Conservation (phyloP, 2,888 invertebrate genomes). For the Furcula furcula region DNA sequence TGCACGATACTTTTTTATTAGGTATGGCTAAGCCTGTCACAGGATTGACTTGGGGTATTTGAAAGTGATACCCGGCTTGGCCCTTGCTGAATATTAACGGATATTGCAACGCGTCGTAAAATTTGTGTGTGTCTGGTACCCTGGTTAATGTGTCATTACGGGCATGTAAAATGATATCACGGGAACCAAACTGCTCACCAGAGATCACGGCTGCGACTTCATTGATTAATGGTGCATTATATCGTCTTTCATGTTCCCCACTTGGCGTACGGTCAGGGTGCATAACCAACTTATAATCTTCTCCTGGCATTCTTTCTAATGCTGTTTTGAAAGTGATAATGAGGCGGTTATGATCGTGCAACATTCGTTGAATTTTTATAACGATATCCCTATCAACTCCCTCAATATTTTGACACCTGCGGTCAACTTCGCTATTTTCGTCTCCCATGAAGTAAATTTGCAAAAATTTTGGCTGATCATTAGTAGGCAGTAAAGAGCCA, state of each 20-base stretch:
- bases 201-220: conserved; percentile 33
- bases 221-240: conserved; percentile 28
- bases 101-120: conserved; percentile 48
- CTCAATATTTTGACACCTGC: conserved; percentile 22
- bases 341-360: conserved; percentile 28
- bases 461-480: conserved; percentile 29
- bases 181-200: conserved; percentile 11
- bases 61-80: conserved; percentile 34
- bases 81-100: conserved; percentile 43
- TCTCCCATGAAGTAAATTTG: conserved; percentile 40
- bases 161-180: conserved; percentile 26
- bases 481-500: conserved; percentile 25
- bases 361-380: conserved; percentile 33
- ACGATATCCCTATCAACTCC: no score
- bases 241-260: conserved; percentile 34
- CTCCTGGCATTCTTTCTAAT: conserved; percentile 27
- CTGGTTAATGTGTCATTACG: conserved; percentile 27
- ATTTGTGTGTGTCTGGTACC: conserved; percentile 38
- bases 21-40: conserved; percentile 12
- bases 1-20: conserved; percentile 23
- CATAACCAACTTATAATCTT: conserved; percentile 34
- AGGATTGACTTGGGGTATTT: conserved; percentile 26
- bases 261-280: conserved; percentile 31
- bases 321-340: conserved; percentile 37
- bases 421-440: conserved; percentile 22